Evolutionary conservation across 1,140 invertebrate genomes (phyloP), one percentile per base, ranked within the genome.

Genomic region (Brachionus paranguensis): DNA sequence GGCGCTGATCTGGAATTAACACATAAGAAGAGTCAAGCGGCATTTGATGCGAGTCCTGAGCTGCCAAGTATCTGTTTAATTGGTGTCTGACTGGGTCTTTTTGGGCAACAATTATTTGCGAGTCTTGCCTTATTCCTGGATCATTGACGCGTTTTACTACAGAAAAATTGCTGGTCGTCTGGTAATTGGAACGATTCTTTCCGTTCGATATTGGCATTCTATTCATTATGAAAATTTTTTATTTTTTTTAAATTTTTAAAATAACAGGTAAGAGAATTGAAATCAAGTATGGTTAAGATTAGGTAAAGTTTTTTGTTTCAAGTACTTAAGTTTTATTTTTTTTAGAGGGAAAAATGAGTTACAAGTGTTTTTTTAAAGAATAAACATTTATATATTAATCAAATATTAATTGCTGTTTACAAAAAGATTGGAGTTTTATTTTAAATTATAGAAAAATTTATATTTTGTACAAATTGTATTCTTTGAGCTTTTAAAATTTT

Each of bases 151-250:
- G 33, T 29, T 50, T 65, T 1, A 55, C 24, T 81, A 64, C 10
- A 17, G 29, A 14, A 60, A 81, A 81, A 43, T 81, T 81, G n/a
- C 8, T 41, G 2, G 78, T 37, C 7, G 78, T 81, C 6, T 33
- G 12, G 43, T 64, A 64, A 27, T 81, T 81, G 53, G 27, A 45
- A 64, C 64, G 53, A 47, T 68, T 53, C 11, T 64, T 41, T 20
- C 78, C 78, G 33, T 37, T 81, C 8, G 78, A 60, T 14, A 33
- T 81, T 20, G 78, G 78, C 78, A 81, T 81, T 79, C 20, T 79
- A 41, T 43, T 17, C 33, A 43, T 74, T 24, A 68, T 68, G 33
- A 68, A 68, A 74, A 45, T 43, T 74, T 74, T 43, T 74, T 3
- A 29, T 11, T 37, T 37, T 70, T 41, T 37, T 70, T 41, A n/a